phyloP scores from a whole-genome alignment of 2,888 invertebrate genomes.

The Agelastica alni region DNA sequence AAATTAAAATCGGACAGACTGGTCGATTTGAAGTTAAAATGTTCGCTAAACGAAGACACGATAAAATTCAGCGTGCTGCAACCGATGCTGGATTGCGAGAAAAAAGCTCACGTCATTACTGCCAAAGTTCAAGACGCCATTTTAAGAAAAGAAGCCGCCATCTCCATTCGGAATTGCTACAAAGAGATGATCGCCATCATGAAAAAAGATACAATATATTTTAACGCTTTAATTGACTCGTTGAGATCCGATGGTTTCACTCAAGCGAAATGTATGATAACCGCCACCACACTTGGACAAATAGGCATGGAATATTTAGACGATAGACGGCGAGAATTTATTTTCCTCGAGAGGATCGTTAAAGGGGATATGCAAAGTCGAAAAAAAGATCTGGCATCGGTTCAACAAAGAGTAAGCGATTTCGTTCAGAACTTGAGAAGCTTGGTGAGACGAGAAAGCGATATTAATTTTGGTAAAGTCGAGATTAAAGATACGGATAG shows the following conservation, averaged over 20 bases:
- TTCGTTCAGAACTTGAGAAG: slow-evolving; percentile 56
- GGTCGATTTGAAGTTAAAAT: slow-evolving; percentile 62
- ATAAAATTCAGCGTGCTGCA: slow-evolving; percentile 57
- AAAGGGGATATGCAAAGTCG: slow-evolving; percentile 67
- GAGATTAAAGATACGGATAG: slow-evolving; percentile 40
- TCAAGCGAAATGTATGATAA: slow-evolving; percentile 67
- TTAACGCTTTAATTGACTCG: slow-evolving; percentile 65
- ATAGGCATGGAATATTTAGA: slow-evolving; percentile 69
- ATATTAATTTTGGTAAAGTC: slow-evolving; percentile 46
- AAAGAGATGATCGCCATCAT: slow-evolving; percentile 65
- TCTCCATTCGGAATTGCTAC: slow-evolving; percentile 67
- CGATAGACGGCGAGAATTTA: slow-evolving; percentile 65
- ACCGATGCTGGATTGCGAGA: slow-evolving; percentile 56
- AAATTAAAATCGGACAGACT: slow-evolving; percentile 64
- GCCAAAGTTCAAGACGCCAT: slow-evolving; percentile 67
- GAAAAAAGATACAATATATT: slow-evolving; percentile 69
- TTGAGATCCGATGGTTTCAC: slow-evolving; percentile 63
- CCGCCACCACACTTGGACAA: slow-evolving; percentile 69
- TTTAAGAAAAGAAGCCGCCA: slow-evolving; percentile 67
- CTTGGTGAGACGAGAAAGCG: slow-evolving; percentile 56
- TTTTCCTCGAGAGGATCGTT: slow-evolving; percentile 63
- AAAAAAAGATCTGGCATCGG: slow-evolving; percentile 61
- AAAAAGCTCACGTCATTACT: slow-evolving; percentile 63
- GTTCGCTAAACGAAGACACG: slow-evolving; percentile 61
- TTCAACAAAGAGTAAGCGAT: slow-evolving; percentile 55